These are phyloP conservation scores for Microhierax caerulescens DNA, from an alignment of 2,797 vertebrate species.

Conservation along the genomic window DNA sequence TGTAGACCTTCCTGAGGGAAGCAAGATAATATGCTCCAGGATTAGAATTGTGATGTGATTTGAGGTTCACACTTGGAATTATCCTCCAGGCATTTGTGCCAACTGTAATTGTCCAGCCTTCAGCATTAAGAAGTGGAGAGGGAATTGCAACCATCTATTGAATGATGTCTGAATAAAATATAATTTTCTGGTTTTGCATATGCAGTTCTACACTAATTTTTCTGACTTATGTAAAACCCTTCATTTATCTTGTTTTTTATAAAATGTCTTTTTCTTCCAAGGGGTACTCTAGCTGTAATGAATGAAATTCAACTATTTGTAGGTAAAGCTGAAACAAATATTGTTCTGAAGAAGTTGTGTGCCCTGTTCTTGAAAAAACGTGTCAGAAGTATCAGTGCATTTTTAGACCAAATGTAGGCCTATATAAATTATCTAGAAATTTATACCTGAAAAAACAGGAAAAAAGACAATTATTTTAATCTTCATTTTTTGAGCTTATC, in stretches of 20 bases:
- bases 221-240: not conserved
- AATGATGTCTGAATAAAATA: not conserved
- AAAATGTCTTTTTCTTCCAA: not conserved
- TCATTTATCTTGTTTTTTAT: rapidly evolving
- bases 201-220: not conserved
- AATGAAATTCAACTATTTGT: not conserved
- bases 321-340: not conserved
- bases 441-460: not conserved
- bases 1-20: not conserved
- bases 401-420: not conserved
- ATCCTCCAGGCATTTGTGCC: not conserved
- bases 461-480: not conserved
- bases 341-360: not conserved
- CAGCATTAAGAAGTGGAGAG: not conserved
- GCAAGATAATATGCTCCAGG: not conserved
- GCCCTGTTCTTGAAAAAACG: not conserved
- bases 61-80: not conserved
- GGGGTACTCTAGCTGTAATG: not conserved
- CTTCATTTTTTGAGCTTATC: not conserved
- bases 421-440: not conserved
- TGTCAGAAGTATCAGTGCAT: rapidly evolving
- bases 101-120: not conserved
- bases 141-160: not conserved
- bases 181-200: not conserved
- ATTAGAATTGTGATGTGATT: not conserved